Conservation (phyloP, 2,797 vertebrate species). For the Mus spretus region DNA sequence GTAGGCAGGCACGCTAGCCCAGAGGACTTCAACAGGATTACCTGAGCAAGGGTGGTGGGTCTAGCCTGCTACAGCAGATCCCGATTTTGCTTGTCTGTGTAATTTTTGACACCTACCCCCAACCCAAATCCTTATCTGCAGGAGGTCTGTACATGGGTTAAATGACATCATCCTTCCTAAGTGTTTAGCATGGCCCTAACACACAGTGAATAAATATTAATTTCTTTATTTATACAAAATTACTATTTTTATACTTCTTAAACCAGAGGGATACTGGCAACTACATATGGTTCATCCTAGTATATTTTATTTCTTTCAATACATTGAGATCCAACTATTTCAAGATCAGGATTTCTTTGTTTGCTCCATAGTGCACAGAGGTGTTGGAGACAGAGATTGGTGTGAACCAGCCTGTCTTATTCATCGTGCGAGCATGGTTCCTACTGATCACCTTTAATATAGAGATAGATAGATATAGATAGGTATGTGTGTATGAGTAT, state of each 20-base stretch:
- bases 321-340: constrained; percentile 37
- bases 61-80: background rate
- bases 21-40: background rate
- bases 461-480: background rate
- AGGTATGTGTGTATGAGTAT: background rate
- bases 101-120: background rate
- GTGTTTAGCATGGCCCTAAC: background rate
- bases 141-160: background rate
- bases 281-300: background rate
- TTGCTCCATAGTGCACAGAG: constrained; percentile 17
- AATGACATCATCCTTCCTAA: background rate
- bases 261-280: background rate
- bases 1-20: background rate
- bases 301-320: constrained; percentile 34
- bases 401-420: constrained; percentile 8
- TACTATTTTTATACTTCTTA: background rate
- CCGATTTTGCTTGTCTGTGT: background rate
- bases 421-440: background rate
- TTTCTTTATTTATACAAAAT: background rate
- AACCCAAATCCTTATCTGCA: background rate
- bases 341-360: constrained; percentile 22
- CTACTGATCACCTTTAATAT: constrained; percentile 11
- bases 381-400: constrained; percentile 6
- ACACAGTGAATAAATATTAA: constrained; percentile 8
- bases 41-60: background rate